These are phyloP conservation scores for Argyresthia albistria DNA, from an alignment of 2,888 invertebrate species.

Conservation along the genomic window DNA sequence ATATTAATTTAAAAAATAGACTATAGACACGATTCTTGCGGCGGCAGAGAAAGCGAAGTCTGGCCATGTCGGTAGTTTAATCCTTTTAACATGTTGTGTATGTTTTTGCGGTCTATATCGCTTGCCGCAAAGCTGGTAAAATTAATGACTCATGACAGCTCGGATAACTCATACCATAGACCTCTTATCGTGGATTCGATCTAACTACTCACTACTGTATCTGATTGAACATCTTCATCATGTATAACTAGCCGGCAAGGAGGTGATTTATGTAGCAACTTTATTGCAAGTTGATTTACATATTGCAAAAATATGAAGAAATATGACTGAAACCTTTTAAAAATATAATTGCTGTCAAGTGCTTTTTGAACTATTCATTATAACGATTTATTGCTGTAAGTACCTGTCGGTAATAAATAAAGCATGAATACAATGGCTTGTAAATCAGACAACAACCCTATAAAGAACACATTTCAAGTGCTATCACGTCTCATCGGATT, in stretches of 20 bases:
- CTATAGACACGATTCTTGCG: no score
- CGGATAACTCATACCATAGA: slow-evolving; percentile 12
- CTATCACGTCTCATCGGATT: background rate
- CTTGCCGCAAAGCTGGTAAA: background rate
- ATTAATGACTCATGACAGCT: slow-evolving; percentile 15
- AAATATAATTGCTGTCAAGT: background rate
- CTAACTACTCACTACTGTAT: background rate
- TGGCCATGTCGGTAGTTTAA: no score
- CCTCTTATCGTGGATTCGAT: background rate
- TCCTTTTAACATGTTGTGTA: no score
- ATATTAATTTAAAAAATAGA: no score
- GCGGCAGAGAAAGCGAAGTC: no score
- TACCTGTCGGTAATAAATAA: background rate
- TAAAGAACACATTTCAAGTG: background rate
- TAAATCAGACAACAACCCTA: background rate
- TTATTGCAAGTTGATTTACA: no score
- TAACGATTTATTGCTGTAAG: background rate
- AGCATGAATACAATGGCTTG: background rate
- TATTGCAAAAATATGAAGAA: no score
- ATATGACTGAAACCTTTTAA: no score
- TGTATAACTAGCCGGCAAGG: no score
- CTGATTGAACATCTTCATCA: background rate
- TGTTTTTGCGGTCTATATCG: background rate
- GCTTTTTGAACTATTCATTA: background rate
- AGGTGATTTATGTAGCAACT: no score